phyloP scores from a whole-genome alignment of 2,113 vertebrate species.

The Anolis carolinensis region DNA sequence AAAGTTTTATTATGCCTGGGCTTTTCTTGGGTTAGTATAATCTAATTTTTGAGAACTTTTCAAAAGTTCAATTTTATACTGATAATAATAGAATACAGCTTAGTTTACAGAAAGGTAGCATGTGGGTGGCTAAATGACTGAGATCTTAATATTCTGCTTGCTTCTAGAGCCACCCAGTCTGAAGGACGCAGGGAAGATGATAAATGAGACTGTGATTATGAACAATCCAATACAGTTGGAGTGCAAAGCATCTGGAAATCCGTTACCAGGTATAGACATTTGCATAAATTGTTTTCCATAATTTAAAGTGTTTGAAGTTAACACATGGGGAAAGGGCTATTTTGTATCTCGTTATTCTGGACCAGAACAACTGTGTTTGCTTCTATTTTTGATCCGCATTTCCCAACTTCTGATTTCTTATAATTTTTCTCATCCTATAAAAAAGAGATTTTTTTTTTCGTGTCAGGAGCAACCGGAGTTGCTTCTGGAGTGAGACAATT shows the following conservation, averaged over 20 bases:
- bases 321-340: not conserved
- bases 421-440: not conserved
- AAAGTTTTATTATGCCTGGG: not conserved
- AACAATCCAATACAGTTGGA: conserved; percentile 86
- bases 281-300: not conserved
- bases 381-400: too few relatives aligned
- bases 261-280: conserved; percentile 78
- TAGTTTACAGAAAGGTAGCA: not conserved
- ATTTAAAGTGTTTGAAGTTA: not conserved
- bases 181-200: conserved; percentile 78
- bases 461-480: too few relatives aligned
- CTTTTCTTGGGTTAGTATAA: not conserved
- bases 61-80: not conserved
- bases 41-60: not conserved
- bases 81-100: not conserved
- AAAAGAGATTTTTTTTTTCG: too few relatives aligned
- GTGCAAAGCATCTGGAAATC: conserved; percentile 88
- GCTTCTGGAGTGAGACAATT: too few relatives aligned
- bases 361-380: too few relatives aligned
- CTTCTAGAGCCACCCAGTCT: conserved; percentile 89
- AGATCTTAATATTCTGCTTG: conserved; percentile 31
- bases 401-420: not conserved
- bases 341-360: too few relatives aligned
- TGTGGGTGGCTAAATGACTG: conserved; percentile 26
- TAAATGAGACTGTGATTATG: conserved; percentile 90